These are phyloP conservation scores for Morphnarchus princeps DNA, from an alignment of 2,113 vertebrate genomes.

Conservation along the genomic window DNA sequence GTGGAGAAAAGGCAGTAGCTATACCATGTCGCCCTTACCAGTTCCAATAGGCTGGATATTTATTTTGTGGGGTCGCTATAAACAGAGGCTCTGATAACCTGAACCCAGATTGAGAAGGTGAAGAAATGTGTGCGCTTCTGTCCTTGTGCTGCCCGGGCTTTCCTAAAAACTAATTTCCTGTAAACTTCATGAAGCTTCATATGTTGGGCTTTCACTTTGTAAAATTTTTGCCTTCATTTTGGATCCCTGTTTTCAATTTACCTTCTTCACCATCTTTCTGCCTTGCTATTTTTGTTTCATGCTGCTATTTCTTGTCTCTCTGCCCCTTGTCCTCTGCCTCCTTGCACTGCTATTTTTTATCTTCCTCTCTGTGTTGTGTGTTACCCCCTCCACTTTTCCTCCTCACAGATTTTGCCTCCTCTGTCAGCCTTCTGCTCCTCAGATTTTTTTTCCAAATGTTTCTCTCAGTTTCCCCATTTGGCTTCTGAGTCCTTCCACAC, in stretches of 20 bases:
- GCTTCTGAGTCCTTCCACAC: neutral
- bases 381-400: neutral
- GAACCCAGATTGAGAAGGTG: neutral
- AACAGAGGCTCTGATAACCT: neutral
- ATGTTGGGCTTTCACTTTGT: neutral
- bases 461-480: slow-evolving; percentile 28
- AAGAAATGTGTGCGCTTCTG: neutral
- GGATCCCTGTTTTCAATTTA: neutral
- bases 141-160: neutral
- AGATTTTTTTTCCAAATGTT: slow-evolving; percentile 31
- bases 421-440: slow-evolving; percentile 37
- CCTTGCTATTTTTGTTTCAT: neutral
- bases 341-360: neutral
- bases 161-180: neutral
- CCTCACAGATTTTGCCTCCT: slow-evolving; percentile 10
- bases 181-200: neutral
- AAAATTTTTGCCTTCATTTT: neutral
- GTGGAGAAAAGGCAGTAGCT: neutral
- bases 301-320: neutral
- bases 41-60: neutral
- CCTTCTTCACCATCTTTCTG: neutral
- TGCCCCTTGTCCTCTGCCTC: neutral
- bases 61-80: neutral
- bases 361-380: neutral
- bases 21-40: neutral